Percentiles rank a stretch among this genome's conserved stretches.
Evolutionary conservation across 2,888 invertebrate species (phyloP).

Genomic region (Eremobia ochroleuca): DNA sequence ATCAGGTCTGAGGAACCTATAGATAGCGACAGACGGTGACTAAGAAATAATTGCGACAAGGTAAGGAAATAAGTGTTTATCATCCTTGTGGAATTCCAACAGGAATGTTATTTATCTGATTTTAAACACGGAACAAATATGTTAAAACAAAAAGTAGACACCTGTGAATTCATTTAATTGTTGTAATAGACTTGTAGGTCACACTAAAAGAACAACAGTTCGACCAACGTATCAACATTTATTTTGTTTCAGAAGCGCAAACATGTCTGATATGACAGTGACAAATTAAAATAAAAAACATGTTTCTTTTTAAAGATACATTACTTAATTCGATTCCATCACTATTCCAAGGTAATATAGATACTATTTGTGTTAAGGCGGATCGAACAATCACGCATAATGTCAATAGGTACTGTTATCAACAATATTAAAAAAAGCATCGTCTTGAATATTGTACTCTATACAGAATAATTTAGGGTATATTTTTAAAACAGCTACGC

Average conservation of each 20-base stretch:
- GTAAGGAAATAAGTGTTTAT: constrained; percentile 4
- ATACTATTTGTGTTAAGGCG: constrained; percentile 11
- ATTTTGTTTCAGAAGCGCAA: constrained; percentile 19
- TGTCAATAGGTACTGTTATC: constrained; percentile 17
- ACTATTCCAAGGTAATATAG: constrained; percentile 38
- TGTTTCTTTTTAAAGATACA: not conserved
- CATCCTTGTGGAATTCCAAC: not conserved
- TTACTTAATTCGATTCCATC: constrained; percentile 35
- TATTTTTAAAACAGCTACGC: not conserved
- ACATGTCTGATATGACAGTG: constrained; percentile 35
- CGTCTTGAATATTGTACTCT: not conserved
- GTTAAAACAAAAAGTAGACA: not conserved
- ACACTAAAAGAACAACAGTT: not conserved
- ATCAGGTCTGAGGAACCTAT: not conserved
- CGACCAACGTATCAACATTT: constrained; percentile 11
- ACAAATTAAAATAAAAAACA: constrained; percentile 28
- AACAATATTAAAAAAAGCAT: not conserved
- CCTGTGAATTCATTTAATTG: constrained; percentile 1
- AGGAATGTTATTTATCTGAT: not conserved
- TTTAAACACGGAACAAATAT: not conserved
- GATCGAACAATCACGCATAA: constrained; percentile 33
- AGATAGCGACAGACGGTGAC: not conserved
- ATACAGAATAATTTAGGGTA: not conserved
- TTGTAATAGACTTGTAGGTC: not conserved
- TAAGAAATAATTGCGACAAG: not conserved